Percentiles rank a stretch among this genome's conserved stretches.
Conservation (phyloP, 2,113 vertebrate genomes). For the Alethe castanea region DNA sequence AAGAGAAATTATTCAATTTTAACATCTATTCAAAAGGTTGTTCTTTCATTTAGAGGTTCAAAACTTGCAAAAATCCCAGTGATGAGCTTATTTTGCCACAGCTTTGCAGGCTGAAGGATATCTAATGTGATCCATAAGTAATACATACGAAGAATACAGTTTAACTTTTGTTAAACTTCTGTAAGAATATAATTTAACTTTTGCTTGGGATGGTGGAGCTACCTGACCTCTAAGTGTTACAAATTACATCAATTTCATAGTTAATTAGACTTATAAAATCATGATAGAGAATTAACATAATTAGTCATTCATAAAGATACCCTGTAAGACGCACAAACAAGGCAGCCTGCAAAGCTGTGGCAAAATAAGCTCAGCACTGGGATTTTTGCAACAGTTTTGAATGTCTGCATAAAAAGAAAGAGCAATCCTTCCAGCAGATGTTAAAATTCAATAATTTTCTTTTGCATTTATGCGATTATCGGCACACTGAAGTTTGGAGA, state of each 20-base stretch:
- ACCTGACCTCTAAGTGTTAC: not conserved
- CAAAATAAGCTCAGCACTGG: not conserved
- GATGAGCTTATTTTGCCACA: not conserved
- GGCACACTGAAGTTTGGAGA: not conserved
- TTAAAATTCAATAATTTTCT: not conserved
- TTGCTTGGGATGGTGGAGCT: not conserved
- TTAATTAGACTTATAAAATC: not conserved
- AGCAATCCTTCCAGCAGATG: not conserved
- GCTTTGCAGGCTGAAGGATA: not conserved
- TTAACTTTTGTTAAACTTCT: not conserved
- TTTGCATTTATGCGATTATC: not conserved
- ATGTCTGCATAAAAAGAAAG: not conserved
- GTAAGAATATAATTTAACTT: not conserved
- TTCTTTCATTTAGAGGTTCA: not conserved
- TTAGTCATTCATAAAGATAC: not conserved
- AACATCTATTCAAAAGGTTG: not conserved
- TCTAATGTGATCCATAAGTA: not conserved
- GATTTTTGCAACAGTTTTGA: not conserved
- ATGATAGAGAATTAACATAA: not conserved
- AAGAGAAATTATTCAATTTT: not conserved
- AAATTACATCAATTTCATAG: not conserved
- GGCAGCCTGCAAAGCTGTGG: not conserved
- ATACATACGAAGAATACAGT: no score
- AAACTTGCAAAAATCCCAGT: not conserved
- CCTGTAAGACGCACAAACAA: not conserved